These are phyloP conservation scores for Pantala flavescens DNA, from an alignment of 1,140 invertebrate genomes.

Conservation along the genomic window DNA sequence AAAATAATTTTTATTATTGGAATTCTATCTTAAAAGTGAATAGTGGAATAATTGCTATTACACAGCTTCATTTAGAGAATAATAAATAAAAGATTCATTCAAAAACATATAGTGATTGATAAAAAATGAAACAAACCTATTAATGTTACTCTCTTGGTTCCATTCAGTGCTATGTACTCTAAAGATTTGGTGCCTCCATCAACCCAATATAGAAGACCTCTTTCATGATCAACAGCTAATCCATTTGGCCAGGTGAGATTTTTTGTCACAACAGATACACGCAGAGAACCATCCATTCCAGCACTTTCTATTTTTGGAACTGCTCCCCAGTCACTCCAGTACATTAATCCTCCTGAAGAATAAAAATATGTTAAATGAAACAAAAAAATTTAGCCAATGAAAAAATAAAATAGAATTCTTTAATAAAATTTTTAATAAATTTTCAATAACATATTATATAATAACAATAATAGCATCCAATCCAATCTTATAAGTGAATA, in stretches of 20 bases:
- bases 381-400: neutral
- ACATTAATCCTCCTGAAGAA: constrained; percentile 57
- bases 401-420: neutral
- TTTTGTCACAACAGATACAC: constrained; percentile 52
- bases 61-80: no score
- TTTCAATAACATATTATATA: no score
- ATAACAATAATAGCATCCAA: no score
- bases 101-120: no score
- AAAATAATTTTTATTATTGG: no score
- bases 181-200: constrained; percentile 71
- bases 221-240: constrained; percentile 62
- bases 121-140: constrained; percentile 38
- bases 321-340: constrained; percentile 83
- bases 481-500: no score
- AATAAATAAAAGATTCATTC: no score
- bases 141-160: constrained; percentile 54
- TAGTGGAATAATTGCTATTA: no score
- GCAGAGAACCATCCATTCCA: constrained; percentile 73
- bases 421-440: neutral
- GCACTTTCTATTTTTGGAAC: constrained; percentile 72
- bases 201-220: constrained; percentile 64
- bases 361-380: constrained; percentile 18
- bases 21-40: no score
- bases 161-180: constrained; percentile 71
- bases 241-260: constrained; percentile 73